Base-by-base conservation (phyloP, 2,113 vertebrate species). In the Mirounga angustirostris region DNA sequence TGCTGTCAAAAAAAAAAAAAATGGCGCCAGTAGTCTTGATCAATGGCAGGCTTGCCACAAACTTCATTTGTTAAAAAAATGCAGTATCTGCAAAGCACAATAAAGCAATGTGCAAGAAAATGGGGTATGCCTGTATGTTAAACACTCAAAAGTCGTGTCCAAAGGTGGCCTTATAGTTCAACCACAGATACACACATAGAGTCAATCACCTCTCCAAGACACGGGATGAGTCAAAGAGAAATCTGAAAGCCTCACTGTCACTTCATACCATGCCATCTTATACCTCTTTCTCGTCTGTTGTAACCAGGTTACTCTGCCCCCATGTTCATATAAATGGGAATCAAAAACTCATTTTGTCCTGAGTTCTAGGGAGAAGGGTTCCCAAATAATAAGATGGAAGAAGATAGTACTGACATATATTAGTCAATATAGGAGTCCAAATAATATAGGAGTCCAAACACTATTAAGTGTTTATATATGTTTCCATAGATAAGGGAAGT, bases 141-240 rank as follows among this genome's bases (percentile, higher is more conserved):
- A 54, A 5, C 4, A 3, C 18, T 19, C 14, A 11, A 11, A 28
- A 4, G n/a, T 7, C 8, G 10, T 8, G 4, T 43, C 21, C 33
- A 43, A 13, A 2, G 5, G 22, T 7, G 36, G 71, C 22, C 12
- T 95, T 33, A 14, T 46, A 18, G 54, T 59, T 69, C 50, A 9
- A 26, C 3, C 33, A 0, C 0, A 1, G 33, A 28, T 21, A 15
- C 43, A 6, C 7, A 5, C 16, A 0, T 1, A 63, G 3, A 7
- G 13, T 3, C 14, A 13, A 6, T 0, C 28, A 18, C 18, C 21
- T 13, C 11, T 28, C 22, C 10, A 18, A 1, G 56, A 26, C 1
- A 0, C 2, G 56, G 1, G 22, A 28, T 9, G 67, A 40, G 4
- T 30, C 87, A n/a, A n/a, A 24, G n/a, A 69, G 12, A n/a, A 50